These are phyloP conservation scores for Tachyglossus aculeatus DNA, from an alignment of 2,797 vertebrate species.

Conservation along the genomic window DNA sequence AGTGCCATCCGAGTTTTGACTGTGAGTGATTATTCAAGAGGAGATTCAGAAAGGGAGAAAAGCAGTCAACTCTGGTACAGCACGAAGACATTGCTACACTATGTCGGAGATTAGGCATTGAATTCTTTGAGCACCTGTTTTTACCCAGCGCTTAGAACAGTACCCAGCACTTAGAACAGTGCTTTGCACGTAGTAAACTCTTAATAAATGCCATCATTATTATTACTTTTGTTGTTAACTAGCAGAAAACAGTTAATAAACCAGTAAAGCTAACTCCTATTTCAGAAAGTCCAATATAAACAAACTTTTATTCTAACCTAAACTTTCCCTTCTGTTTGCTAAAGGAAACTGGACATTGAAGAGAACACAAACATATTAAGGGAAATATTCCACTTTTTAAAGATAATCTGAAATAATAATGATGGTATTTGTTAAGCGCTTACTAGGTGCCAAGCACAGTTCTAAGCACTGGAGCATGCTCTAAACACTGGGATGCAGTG, in stretches of 20 bases:
- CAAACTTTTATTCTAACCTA: background rate
- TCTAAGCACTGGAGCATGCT: too few species aligned
- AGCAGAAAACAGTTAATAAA: background rate
- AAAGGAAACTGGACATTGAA: too few species aligned
- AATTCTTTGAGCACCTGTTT: background rate
- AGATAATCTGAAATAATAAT: background rate
- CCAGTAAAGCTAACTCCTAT: background rate
- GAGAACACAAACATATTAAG: background rate
- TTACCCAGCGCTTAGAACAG: too few species aligned
- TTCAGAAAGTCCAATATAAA: background rate
- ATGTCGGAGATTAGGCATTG: background rate
- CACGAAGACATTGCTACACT: background rate
- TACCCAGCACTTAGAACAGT: too few species aligned
- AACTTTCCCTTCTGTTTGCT: background rate
- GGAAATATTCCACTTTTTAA: too few species aligned
- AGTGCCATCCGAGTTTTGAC: background rate
- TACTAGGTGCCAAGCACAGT: too few species aligned
- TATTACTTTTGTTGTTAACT: background rate
- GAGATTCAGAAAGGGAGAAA: background rate
- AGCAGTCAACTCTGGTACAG: accelerated
- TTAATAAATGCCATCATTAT: too few species aligned
- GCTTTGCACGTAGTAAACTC: too few species aligned
- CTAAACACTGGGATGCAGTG: background rate
- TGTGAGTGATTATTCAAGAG: background rate
- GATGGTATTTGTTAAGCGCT: too few species aligned